phyloP scores from a whole-genome alignment of 2,797 vertebrate species.

The Anguilla obscura region DNA sequence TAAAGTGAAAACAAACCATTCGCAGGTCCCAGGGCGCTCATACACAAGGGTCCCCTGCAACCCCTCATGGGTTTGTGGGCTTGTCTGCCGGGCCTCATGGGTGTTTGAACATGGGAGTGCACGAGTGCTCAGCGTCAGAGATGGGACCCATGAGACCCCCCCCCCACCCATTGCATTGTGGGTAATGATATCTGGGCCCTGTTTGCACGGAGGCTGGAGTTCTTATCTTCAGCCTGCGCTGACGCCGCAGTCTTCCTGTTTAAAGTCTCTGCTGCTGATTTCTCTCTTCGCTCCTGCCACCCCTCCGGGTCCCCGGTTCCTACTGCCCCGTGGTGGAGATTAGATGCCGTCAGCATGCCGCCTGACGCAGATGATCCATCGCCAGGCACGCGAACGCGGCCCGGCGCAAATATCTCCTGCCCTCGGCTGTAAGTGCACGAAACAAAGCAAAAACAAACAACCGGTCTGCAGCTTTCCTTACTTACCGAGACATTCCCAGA shows the following conservation, averaged over 20 bases:
- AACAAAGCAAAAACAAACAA: not conserved
- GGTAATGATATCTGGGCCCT: slow-evolving; percentile 37
- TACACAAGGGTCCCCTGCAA: too few relatives aligned
- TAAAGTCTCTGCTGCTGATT: slow-evolving; percentile 74
- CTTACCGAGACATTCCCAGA: not conserved
- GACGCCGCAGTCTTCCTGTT: slow-evolving; percentile 85
- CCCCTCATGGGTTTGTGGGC: not conserved
- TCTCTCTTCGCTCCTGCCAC: slow-evolving; percentile 47
- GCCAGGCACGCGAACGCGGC: not conserved
- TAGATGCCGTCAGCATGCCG: slow-evolving; percentile 1
- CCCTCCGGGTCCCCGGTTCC: slow-evolving; percentile 28
- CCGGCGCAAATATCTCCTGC: not conserved
- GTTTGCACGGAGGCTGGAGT: slow-evolving; percentile 70
- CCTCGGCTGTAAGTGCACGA: not conserved
- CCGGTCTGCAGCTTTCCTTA: not conserved
- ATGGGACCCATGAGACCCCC: not conserved
- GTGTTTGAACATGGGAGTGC: not conserved
- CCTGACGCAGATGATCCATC: not conserved
- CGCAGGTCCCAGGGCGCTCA: too few relatives aligned
- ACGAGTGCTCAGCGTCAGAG: not conserved
- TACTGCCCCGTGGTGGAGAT: not conserved
- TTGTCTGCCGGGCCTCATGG: not conserved
- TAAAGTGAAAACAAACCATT: too few relatives aligned
- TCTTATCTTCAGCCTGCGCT: slow-evolving; percentile 75
- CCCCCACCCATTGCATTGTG: not conserved